Evolutionary conservation across 1,140 invertebrate genomes (phyloP).

Genomic region (Holcopasites calliopsidis): DNA sequence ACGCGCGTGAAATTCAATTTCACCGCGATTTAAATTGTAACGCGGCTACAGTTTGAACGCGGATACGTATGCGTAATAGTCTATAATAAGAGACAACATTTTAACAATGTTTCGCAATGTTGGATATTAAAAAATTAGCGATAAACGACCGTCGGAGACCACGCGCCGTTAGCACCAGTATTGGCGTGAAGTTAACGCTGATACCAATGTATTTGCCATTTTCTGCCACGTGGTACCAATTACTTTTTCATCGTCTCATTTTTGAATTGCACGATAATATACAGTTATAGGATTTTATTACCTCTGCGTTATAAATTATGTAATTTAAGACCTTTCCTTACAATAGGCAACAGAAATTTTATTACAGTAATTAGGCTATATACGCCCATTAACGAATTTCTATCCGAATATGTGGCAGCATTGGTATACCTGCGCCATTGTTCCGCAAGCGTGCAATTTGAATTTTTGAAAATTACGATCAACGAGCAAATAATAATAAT

Average conservation of each 20-base stretch:
- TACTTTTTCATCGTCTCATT: not conserved
- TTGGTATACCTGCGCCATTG: not conserved
- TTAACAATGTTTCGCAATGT: conserved; percentile 2
- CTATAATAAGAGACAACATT: not conserved
- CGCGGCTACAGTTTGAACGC: not conserved
- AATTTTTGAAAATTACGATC: conserved; percentile 1
- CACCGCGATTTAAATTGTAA: not conserved
- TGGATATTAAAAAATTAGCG: conserved; percentile 11
- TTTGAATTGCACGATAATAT: not conserved
- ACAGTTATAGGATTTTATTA: not conserved
- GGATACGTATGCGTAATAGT: not conserved
- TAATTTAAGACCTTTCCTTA: too few relatives aligned
- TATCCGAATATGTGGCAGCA: conserved; percentile 16
- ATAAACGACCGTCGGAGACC: not conserved
- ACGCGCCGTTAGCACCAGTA: conserved; percentile 20
- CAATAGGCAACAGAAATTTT: conserved; percentile 2
- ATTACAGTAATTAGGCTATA: not conserved
- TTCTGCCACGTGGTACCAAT: not conserved
- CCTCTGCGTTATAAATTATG: too few relatives aligned
- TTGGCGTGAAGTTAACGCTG: conserved; percentile 18
- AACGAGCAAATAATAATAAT: not conserved
- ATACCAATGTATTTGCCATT: not conserved
- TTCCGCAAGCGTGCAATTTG: conserved; percentile 3
- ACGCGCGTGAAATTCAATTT: not conserved
- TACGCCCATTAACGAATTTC: not conserved